Conservation (phyloP, 2,888 invertebrate genomes). For the Epistrophella euchroma region DNA sequence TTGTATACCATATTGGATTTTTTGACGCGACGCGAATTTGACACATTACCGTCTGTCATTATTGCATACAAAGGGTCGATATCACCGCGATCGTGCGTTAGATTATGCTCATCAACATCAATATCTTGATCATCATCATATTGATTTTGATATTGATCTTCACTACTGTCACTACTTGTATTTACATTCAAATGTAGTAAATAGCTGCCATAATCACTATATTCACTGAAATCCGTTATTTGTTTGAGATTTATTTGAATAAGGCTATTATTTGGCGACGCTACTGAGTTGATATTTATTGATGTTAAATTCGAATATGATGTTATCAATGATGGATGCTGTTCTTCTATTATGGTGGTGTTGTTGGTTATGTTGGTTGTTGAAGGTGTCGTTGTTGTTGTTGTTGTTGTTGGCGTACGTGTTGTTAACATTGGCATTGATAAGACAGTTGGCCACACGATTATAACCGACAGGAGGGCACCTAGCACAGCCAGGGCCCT, state of each 20-base stretch:
- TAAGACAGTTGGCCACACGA: conserved; percentile 82
- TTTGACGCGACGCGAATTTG: conserved; percentile 76
- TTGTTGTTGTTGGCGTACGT: conserved; percentile 40
- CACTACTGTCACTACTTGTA: conserved; percentile 71
- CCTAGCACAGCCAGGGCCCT: conserved; percentile 84
- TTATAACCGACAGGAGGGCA: conserved; percentile 83
- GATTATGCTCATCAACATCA: conserved; percentile 58
- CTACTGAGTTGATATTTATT: conserved; percentile 47
- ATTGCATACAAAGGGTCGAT: conserved; percentile 59
- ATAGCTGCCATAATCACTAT: conserved; percentile 66
- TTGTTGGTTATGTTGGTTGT: conserved; percentile 30
- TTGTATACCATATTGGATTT: conserved; percentile 72
- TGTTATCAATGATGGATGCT: conserved; percentile 26
- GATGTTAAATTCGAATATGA: conserved; percentile 51
- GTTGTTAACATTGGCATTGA: conserved; percentile 80
- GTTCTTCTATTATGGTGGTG: conserved; percentile 29
- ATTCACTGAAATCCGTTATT: conserved; percentile 64
- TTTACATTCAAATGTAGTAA: conserved; percentile 60
- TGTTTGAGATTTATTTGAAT: conserved; percentile 38
- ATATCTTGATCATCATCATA: conserved; percentile 78
- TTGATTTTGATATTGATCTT: conserved; percentile 77
- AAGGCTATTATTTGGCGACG: conserved; percentile 31
- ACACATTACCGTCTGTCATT: conserved; percentile 61
- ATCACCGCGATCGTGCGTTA: conserved; percentile 56
- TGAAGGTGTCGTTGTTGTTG: conserved; percentile 4